phyloP scores from a whole-genome alignment of 1,140 invertebrate genomes.

The Plutomurus gul region DNA sequence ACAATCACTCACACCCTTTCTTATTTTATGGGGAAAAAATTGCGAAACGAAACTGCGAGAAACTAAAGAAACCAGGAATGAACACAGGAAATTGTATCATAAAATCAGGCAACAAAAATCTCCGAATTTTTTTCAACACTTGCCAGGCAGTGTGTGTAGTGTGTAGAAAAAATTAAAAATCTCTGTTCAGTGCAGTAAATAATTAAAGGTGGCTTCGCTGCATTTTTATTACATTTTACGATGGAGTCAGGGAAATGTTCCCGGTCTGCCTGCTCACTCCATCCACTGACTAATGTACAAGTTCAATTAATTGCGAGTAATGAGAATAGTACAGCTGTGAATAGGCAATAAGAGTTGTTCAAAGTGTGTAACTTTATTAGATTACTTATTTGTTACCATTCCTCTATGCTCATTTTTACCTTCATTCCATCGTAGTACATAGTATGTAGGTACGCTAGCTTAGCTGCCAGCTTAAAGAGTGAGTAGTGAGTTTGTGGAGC shows the following conservation, averaged over 20 bases:
- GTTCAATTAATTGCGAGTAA: background rate
- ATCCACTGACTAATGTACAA: background rate
- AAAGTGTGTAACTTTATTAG: slow-evolving; percentile 1
- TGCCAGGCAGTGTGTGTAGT: background rate
- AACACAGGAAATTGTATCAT: slow-evolving; percentile 32
- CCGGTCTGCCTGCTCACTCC: slow-evolving; percentile 3
- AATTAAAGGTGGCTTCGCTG: slow-evolving; percentile 9
- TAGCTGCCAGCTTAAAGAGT: no score
- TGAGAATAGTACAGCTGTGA: background rate
- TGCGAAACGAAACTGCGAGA: background rate
- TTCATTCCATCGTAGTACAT: no score
- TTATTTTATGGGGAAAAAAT: slow-evolving; percentile 23
- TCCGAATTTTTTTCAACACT: background rate
- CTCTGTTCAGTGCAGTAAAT: background rate
- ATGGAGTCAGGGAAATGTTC: background rate
- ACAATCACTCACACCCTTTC: slow-evolving; percentile 22
- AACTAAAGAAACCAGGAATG: background rate
- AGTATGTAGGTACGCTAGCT: no score
- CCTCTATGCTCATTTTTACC: no score
- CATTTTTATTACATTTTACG: slow-evolving; percentile 15
- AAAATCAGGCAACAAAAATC: slow-evolving; percentile 31
- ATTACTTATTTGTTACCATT: background rate
- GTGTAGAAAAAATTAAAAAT: slow-evolving; percentile 5
- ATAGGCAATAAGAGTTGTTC: background rate
- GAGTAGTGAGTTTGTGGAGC: no score